These are phyloP conservation scores for Lapara coniferarum DNA, from an alignment of 2,888 invertebrate species.

Conservation along the genomic window DNA sequence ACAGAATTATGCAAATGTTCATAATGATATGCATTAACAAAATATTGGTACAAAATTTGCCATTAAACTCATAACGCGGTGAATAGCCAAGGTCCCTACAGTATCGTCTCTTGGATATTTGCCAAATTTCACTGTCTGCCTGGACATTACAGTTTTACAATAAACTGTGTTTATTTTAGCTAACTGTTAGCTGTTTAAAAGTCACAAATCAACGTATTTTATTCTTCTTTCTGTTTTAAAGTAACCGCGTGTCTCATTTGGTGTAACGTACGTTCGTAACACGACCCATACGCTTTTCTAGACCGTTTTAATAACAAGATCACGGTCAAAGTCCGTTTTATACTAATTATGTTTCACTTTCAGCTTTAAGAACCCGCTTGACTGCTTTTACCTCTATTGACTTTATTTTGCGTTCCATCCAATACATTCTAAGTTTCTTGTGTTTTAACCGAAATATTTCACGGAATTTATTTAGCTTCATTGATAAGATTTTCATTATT, in stretches of 20 bases:
- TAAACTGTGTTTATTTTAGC: constrained; percentile 60
- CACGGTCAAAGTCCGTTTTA: constrained; percentile 24
- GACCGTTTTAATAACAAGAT: constrained; percentile 22
- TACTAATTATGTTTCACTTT: constrained; percentile 22
- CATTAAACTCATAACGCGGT: constrained; percentile 51
- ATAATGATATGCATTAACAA: constrained; percentile 41
- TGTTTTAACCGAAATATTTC: neutral
- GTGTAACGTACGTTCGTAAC: constrained; percentile 20
- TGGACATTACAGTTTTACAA: constrained; percentile 57
- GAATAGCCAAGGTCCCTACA: constrained; percentile 62
- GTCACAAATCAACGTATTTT: constrained; percentile 44
- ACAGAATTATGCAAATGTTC: constrained; percentile 34
- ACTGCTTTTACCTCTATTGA: neutral
- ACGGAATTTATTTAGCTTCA: neutral
- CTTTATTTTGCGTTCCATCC: neutral
- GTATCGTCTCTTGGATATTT: constrained; percentile 51
- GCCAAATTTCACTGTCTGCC: constrained; percentile 65
- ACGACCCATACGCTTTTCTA: constrained; percentile 20
- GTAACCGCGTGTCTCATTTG: constrained; percentile 26
- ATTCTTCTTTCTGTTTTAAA: constrained; percentile 38
- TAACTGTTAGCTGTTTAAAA: constrained; percentile 51
- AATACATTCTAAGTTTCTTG: neutral
- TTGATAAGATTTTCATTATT: neutral
- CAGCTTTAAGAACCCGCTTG: constrained; percentile 10
- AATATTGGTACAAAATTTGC: constrained; percentile 49